Evolutionary conservation across 2,113 vertebrate species (phyloP), one percentile per base, ranked within the genome.

Genomic region (Rhegmatorhina hoffmannsi): DNA sequence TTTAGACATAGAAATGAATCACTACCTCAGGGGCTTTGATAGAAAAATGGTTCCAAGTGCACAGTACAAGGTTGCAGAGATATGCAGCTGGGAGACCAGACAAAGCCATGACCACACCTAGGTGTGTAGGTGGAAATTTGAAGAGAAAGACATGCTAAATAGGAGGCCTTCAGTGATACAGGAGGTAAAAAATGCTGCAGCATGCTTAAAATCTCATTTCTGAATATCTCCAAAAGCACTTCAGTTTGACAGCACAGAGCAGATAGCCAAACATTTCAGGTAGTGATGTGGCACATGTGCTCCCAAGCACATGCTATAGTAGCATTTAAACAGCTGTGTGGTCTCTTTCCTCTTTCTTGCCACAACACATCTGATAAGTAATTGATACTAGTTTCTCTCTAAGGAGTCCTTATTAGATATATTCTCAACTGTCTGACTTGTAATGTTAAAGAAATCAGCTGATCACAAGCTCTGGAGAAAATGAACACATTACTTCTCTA

Each of bases 11-110:
- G 11, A 18, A 79, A 86, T 64, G n/a, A 24, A 24, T 64, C 13
- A 2, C 31, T 31, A 0, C 34, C 38, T 70, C 1, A 1, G 11
- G 13, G 31, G 38, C 14, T 55, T 13, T 0, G 6, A 44, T 28
- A 59, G 34, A 80, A 50, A 69, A 38, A n/a, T 21, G 18, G 17
- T 80, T 66, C 14, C 33, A 64, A 64, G 19, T 25, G 31, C 24
- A 25, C 7, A 79, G 50, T 10, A 29, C 44, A 33, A 47, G 23
- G 44, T n/a, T 83, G 44, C 31, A 38, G 59, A 28, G 43, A 31
- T 21, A 33, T 6, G 25, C 1, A 0, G 14, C 4, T 92, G 59
- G 43, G 43, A 86, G 36, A 36, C 33, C 16, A 29, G 25, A n/a
- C 2, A 1, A 81, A 81, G 55, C 17, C n/a, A 6, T 9, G 10